Evolutionary conservation across 2,113 vertebrate genomes (phyloP), one percentile per base, ranked within the genome.

Genomic region (Brachionichthys hirsutus): DNA sequence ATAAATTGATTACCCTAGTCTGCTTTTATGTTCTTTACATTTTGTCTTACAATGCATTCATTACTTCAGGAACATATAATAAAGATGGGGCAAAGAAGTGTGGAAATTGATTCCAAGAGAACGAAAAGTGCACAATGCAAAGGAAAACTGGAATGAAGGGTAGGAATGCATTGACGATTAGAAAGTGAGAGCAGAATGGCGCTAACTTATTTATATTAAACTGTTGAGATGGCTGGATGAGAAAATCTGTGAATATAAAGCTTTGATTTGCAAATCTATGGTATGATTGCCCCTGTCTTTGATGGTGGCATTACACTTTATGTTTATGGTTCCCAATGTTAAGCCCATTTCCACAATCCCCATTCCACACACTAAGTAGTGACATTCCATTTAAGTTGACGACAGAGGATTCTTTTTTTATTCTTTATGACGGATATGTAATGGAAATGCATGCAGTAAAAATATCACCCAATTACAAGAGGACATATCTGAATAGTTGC

Each of bases 311-410:
- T 80, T 89, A 73, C 81, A 81, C 78, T 85, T 85, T 75, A 87
- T 89, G 80, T 90, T 88, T 86, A 87, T 77, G 68, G 69, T 69
- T 71, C 78, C 70, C 73, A 61, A 73, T 77, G 72, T 85, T 86
- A 85, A 91, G 74, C 84, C 61, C 83, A 88, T 88, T 90, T 88
- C 70, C 87, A 87, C 55, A 64, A 77, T 89, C 54, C 67, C 79
- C 63, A 80, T 84, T 83, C 78, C 75, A 81, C 70, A 73, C 59
- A 43, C 81, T 78, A 79, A 79, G 77, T 88, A 89, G 85, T 85
- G 84, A 82, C 83, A 67, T 87, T 86, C 77, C 69, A 86, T 89
- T 90, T 88, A 86, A 82, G 81, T 79, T 80, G 87, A 84, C 49
- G 68, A 83, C 69, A 73, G 77, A 24, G 66, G 73, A 77, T 77